phyloP scores from a whole-genome alignment of 2,888 invertebrate species.

The Ferrisia virgata region DNA sequence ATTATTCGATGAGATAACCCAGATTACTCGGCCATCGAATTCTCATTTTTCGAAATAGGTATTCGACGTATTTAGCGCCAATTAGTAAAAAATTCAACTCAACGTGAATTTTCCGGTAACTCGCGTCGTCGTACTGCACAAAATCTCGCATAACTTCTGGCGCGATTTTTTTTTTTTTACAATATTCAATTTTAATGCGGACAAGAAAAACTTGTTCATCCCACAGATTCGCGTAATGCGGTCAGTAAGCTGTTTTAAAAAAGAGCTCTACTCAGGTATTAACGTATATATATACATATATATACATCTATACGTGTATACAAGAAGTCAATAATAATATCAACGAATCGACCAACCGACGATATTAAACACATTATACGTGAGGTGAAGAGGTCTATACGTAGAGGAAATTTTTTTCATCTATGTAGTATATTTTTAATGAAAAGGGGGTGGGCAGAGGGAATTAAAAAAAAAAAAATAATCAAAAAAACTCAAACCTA shows the following conservation, averaged over 20 bases:
- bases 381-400: not conserved
- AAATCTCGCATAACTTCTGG: not conserved
- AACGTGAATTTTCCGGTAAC: not conserved
- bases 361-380: not conserved
- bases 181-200: not conserved
- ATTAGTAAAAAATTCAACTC: not conserved
- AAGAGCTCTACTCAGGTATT: not conserved
- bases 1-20: not conserved
- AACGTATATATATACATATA: too few species aligned
- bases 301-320: too few species aligned
- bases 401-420: not conserved
- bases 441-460: too few species aligned
- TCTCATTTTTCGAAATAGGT: not conserved
- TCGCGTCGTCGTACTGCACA: not conserved
- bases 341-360: not conserved
- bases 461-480: not conserved
- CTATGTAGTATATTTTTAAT: too few species aligned
- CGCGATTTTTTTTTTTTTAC: not conserved
- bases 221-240: not conserved
- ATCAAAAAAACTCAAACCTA: not conserved
- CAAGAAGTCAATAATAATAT: too few species aligned
- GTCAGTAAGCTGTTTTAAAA: not conserved
- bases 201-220: not conserved
- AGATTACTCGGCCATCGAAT: not conserved
- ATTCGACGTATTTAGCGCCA: not conserved